Evolutionary conservation across 1,140 invertebrate species (phyloP).

Genomic region (Leptinotarsa defecta): DNA sequence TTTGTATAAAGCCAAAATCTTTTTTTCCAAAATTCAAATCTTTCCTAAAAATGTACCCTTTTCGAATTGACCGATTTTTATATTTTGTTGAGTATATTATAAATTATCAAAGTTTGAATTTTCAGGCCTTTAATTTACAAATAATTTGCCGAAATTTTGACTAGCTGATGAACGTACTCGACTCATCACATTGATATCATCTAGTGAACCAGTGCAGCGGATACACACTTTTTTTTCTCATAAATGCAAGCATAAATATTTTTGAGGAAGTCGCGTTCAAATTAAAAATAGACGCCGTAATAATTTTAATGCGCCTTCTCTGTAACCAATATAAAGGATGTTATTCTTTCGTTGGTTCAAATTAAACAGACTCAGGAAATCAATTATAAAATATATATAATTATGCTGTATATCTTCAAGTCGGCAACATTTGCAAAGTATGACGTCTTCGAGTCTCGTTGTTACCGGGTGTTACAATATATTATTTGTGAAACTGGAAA

Average conservation of each 20-base stretch:
- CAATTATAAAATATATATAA: slow-evolving; percentile 6
- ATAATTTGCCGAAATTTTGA: too few relatives aligned
- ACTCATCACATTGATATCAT: too few relatives aligned
- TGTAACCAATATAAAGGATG: slow-evolving; percentile 11
- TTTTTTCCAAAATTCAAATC: too few relatives aligned
- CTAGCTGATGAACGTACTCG: too few relatives aligned
- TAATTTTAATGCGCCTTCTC: neutral
- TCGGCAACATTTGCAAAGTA: neutral
- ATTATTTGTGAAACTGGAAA: neutral
- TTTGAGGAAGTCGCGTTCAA: slow-evolving; percentile 13
- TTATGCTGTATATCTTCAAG: neutral
- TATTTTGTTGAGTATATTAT: too few relatives aligned
- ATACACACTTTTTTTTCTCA: neutral
- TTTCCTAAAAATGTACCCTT: too few relatives aligned
- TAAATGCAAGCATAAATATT: slow-evolving; percentile 10
- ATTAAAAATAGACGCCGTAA: slow-evolving; percentile 10
- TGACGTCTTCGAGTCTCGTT: too few relatives aligned
- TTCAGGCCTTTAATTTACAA: too few relatives aligned
- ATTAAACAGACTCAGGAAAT: slow-evolving; percentile 14
- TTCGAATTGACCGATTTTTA: too few relatives aligned
- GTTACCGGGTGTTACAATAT: neutral
- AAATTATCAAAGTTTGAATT: too few relatives aligned
- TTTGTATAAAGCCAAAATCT: too few relatives aligned
- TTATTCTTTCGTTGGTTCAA: slow-evolving; percentile 14
- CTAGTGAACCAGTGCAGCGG: too few relatives aligned